Base-by-base conservation (phyloP, 1,140 invertebrate genomes). In the Ditylenchus dipsaci region DNA sequence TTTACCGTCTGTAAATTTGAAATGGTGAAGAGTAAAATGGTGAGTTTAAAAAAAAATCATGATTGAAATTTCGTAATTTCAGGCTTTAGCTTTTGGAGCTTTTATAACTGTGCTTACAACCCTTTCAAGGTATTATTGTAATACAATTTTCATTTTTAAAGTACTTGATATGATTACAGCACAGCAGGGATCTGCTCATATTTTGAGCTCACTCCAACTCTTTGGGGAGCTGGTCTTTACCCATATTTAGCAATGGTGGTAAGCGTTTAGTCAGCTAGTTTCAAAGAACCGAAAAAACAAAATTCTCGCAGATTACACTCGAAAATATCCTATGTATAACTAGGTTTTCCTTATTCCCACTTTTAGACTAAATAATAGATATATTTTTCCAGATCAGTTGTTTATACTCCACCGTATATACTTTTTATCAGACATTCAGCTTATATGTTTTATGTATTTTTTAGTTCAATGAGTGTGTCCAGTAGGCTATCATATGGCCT, bases 181-280 rank as follows among this genome's bases (percentile, higher is more conserved):
- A 93, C 92, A 1, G 88, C 94, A 73, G 93, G 93, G 27, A 87
- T 96, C 23, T 96, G 93, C 84, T 90, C 93, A 75, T 90, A 93
- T 79, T 94, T 96, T 83, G 93, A 87, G 38, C 76, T 88, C 17
- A 85, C 84, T 57, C 86, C 87, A 58, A 85, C 85, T 59, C 77
- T 88, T 9, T 87, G 86, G 79, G 85, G 86, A 74, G 84, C 74
- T 72, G 86, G 87, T 76, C 89, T 97, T 53, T 95, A 95, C 81
- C 95, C 95, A 0, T 97, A 97, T 85, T 84, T 97, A 56, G 90
- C 95, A 0, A 90, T 96, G 47, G 88, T 97, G 15, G 90, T 98
- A 67, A 93, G 94, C 17, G 33, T 38, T 38, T 38, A 38, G 3
- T 38, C 3, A 38, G 3, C 11, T 38, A 5, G 33, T 38, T 38